A percentile compares a stretch with the other conserved stretches of the same genome.
These are phyloP conservation scores for Cantharis lateralis DNA, from an alignment of 2,888 invertebrate species.

Conservation along the genomic window DNA sequence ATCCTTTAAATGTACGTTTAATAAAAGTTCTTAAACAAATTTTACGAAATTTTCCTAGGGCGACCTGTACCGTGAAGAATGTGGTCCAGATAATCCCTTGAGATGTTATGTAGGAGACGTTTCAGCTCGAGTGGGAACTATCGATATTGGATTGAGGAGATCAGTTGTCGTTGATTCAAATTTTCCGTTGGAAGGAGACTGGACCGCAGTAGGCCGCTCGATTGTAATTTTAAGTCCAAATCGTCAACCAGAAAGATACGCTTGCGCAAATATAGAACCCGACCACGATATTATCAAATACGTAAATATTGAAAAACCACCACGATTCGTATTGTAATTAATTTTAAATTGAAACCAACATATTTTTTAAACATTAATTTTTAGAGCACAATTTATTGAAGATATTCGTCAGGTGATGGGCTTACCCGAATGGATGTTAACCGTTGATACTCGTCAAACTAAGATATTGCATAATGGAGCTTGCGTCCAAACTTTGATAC, in stretches of 20 bases:
- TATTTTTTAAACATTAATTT: slow-evolving; percentile 27
- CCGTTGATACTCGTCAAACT: slow-evolving; percentile 81
- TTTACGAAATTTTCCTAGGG: slow-evolving; percentile 62
- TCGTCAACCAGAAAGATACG: slow-evolving; percentile 71
- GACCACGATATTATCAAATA: slow-evolving; percentile 91
- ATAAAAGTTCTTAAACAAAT: not conserved
- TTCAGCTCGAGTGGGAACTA: slow-evolving; percentile 81
- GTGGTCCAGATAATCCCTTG: slow-evolving; percentile 84
- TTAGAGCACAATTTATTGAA: slow-evolving; percentile 80
- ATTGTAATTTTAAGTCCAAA: slow-evolving; percentile 83
- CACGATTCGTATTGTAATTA: slow-evolving; percentile 85
- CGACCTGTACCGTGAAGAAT: slow-evolving; percentile 84
- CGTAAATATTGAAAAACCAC: slow-evolving; percentile 84
- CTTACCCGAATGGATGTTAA: slow-evolving; percentile 88
- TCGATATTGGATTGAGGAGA: slow-evolving; percentile 77
- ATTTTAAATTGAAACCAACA: not conserved
- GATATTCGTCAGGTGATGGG: slow-evolving; percentile 82
- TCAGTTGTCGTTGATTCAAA: slow-evolving; percentile 83
- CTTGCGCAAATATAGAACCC: slow-evolving; percentile 90
- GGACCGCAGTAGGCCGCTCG: slow-evolving; percentile 81
- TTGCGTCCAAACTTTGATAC: slow-evolving; percentile 84
- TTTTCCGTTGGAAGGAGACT: slow-evolving; percentile 80
- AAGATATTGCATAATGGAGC: slow-evolving; percentile 75
- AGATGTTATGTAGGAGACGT: slow-evolving; percentile 92
- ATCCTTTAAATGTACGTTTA: slow-evolving; percentile 76